Conservation (phyloP, 2,113 vertebrate species). For the Theropithecus gelada region DNA sequence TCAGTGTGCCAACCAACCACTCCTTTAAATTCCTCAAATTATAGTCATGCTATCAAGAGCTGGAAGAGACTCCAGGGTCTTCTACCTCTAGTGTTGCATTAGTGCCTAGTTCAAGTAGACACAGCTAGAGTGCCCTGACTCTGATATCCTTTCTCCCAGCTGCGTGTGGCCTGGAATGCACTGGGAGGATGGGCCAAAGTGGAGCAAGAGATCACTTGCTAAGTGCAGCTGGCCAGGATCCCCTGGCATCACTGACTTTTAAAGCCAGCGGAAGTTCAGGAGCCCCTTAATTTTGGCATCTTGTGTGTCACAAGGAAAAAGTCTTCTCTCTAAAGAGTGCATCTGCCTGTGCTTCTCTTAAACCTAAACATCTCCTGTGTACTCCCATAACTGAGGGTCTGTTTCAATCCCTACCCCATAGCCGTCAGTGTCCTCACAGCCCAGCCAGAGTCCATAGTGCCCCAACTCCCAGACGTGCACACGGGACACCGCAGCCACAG, state of each 20-base stretch:
- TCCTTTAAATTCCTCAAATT: not conserved
- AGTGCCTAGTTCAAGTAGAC: not conserved
- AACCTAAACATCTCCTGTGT: not conserved
- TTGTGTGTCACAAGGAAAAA: not conserved
- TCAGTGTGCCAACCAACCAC: not conserved
- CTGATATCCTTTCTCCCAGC: not conserved
- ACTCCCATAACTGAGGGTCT: not conserved
- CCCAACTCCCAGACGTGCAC: fast-evolving
- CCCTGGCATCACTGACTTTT: not conserved
- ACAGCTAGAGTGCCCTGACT: too few species aligned
- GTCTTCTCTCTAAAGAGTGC: not conserved
- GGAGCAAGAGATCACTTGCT: not conserved
- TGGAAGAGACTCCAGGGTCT: not conserved
- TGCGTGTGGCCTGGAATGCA: not conserved
- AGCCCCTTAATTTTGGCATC: not conserved
- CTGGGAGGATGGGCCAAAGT: not conserved
- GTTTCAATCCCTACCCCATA: too few species aligned
- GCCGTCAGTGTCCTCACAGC: not conserved
- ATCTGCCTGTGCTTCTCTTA: not conserved
- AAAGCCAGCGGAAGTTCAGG: not conserved
- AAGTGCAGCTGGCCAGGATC: not conserved
- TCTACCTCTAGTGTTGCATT: fast-evolving
- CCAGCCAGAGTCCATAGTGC: fast-evolving
- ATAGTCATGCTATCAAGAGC: not conserved
- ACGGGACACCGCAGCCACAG: not conserved